Percentiles rank a stretch among this genome's conserved stretches.
Evolutionary conservation across 2,888 invertebrate species (phyloP).

Genomic region (Scrobipalpa atriplicella): DNA sequence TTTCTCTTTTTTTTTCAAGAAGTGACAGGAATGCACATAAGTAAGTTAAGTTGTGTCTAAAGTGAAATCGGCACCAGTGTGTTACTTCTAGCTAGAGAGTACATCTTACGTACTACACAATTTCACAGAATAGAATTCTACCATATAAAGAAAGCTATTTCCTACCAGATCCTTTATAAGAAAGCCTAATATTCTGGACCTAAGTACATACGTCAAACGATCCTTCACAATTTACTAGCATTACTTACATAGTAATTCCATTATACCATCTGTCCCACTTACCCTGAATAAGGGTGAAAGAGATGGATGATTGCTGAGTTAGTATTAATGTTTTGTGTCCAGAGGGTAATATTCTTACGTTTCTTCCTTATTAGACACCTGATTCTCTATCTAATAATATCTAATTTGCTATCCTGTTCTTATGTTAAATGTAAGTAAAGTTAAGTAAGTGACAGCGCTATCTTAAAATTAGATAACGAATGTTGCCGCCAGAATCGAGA

Average conservation of each 20-base stretch:
- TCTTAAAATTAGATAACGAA: no score
- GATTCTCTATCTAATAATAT: no score
- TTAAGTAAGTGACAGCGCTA: no score
- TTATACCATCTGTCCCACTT: constrained; percentile 44
- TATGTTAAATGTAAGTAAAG: no score
- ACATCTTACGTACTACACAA: not conserved
- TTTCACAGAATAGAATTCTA: not conserved
- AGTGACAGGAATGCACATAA: no score
- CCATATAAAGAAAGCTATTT: not conserved
- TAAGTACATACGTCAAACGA: constrained; percentile 34
- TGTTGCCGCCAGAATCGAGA: no score
- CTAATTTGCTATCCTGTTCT: no score
- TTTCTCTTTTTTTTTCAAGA: no score
- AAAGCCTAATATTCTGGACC: constrained; percentile 11
- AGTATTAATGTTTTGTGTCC: not conserved
- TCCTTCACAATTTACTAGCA: constrained; percentile 46
- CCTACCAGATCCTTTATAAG: not conserved
- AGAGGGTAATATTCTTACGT: not conserved
- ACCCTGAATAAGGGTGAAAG: constrained; percentile 28
- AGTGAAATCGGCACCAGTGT: no score
- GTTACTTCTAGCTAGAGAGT: not conserved
- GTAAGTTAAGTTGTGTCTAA: no score
- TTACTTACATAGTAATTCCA: constrained; percentile 47
- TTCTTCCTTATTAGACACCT: no score
- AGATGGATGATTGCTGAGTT: constrained; percentile 12